Evolutionary conservation across 2,797 vertebrate species (phyloP), one percentile per base, ranked within the genome.

Genomic region (Sternarchorhynchus goeldii): DNA sequence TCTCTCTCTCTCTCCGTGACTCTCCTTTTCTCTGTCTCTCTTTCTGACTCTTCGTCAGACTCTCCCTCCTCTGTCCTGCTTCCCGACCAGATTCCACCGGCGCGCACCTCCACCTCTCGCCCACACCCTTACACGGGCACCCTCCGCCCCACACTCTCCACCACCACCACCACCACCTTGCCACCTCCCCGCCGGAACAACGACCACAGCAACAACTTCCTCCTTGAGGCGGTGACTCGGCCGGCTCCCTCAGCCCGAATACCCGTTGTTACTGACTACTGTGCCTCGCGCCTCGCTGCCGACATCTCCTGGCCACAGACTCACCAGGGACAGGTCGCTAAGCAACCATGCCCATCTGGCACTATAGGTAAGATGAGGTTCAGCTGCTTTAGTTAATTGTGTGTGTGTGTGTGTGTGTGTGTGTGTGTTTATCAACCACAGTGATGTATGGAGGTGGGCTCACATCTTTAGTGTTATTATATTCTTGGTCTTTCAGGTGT

Each of bases 291-390:
- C 82, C 90, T 97, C 80, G 95, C 92, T 6, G 94, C 96, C 0
- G 96, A 98, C 56, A 95, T 99, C 81, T 93, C 94, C 74, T 99
- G 98, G 98, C 98, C 96, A 63, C 93, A 94, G 32, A 99, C 97
- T 0, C 95, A 96, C 63, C 96, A 96, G 87, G 96, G 96, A 50
- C 96, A 99, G 84, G 88, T 91, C 77, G 96, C 97, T 0, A 99
- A 97, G 88, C 96, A 96, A 86, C 98, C 97, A 0, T 99, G 97
- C 81, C 98, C 96, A 5, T 86, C 95, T 36, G 82, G 82, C 80
- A 84, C 84, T 60, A 86, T 86, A 74, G 84, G 84, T 86, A 76
- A 78, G 82, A 74, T 21, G 39, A 76, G 32, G 74, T 58, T 50
- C 45, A 50, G 45, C 8, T 50, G 45, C 45, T 12, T 50, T 32